These are phyloP conservation scores for Sialis lutaria DNA, from an alignment of 2,888 invertebrate genomes.

Conservation along the genomic window DNA sequence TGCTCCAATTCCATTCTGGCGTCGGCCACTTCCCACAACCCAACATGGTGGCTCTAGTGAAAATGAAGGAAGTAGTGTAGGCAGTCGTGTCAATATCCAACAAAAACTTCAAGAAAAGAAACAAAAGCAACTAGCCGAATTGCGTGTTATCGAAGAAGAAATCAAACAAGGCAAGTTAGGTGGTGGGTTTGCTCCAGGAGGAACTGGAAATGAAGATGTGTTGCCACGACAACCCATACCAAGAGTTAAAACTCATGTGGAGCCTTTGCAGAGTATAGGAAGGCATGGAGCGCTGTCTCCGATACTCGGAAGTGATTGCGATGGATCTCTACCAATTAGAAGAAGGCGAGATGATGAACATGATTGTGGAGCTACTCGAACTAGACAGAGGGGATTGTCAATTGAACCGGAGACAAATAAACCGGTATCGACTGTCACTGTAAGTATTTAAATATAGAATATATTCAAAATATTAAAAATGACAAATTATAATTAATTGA, in stretches of 20 bases:
- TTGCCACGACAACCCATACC: slow-evolving; percentile 48
- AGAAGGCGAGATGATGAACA: too few species aligned
- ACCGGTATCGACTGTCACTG: too few species aligned
- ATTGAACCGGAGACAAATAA: too few species aligned
- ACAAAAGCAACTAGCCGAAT: slow-evolving; percentile 68
- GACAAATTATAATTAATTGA: too few species aligned
- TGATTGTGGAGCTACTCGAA: too few species aligned
- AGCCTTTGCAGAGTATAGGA: slow-evolving; percentile 19
- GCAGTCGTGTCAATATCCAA: slow-evolving; percentile 66
- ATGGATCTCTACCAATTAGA: slow-evolving; percentile 7
- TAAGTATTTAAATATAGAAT: too few species aligned
- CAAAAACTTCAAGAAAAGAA: slow-evolving; percentile 78
- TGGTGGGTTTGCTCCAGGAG: slow-evolving; percentile 30
- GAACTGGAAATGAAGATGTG: slow-evolving; percentile 34
- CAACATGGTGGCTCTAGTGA: slow-evolving; percentile 45
- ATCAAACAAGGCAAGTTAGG: slow-evolving; percentile 68
- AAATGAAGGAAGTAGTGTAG: slow-evolving; percentile 56
- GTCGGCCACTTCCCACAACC: slow-evolving; percentile 45
- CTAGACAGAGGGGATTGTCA: too few species aligned
- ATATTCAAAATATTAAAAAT: too few species aligned
- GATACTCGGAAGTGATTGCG: slow-evolving; percentile 9
- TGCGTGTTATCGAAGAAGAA: slow-evolving; percentile 70
- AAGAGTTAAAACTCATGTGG: slow-evolving; percentile 45
- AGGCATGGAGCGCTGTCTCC: slow-evolving; percentile 8
- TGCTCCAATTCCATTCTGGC: slow-evolving; percentile 52